Conservation (phyloP, 2,113 vertebrate genomes). For the Clarias batrachus region DNA sequence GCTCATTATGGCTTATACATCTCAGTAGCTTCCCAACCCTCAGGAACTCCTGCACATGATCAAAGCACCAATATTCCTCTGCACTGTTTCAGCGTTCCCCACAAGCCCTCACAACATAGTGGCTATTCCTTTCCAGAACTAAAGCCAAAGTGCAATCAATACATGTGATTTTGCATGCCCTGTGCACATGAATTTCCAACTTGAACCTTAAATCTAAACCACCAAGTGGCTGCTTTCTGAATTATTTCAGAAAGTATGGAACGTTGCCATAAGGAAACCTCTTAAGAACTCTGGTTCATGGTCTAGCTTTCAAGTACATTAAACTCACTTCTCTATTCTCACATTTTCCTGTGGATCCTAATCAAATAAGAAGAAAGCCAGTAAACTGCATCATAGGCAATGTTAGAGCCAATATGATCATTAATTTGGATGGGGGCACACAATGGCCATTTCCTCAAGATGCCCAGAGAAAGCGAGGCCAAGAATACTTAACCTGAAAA, state of each 20-base stretch:
- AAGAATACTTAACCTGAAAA: neutral
- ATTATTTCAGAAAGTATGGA: neutral
- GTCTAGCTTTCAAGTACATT: neutral
- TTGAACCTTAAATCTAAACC: neutral
- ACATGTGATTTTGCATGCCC: constrained; percentile 12
- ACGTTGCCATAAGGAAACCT: neutral
- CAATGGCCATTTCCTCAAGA: neutral
- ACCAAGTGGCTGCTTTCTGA: neutral
- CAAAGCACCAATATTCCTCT: constrained; percentile 34
- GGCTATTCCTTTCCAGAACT: neutral
- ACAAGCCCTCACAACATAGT: neutral
- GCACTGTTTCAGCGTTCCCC: neutral
- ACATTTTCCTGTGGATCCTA: constrained; percentile 19
- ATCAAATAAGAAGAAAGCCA: constrained; percentile 13
- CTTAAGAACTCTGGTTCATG: neutral
- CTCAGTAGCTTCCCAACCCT: constrained; percentile 24
- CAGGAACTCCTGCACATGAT: constrained; percentile 20
- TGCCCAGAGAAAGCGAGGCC: neutral
- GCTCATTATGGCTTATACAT: constrained; percentile 20
- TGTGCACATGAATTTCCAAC: neutral
- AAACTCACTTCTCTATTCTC: constrained; percentile 6
- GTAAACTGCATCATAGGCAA: constrained; percentile 13
- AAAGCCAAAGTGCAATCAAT: constrained; percentile 23
- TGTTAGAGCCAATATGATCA: constrained; percentile 11
- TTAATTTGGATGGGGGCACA: neutral